A percentile compares a stretch with the other conserved stretches of the same genome.
These are phyloP conservation scores for Rhegmatorhina hoffmannsi DNA, from an alignment of 2,113 vertebrate species.

Conservation along the genomic window DNA sequence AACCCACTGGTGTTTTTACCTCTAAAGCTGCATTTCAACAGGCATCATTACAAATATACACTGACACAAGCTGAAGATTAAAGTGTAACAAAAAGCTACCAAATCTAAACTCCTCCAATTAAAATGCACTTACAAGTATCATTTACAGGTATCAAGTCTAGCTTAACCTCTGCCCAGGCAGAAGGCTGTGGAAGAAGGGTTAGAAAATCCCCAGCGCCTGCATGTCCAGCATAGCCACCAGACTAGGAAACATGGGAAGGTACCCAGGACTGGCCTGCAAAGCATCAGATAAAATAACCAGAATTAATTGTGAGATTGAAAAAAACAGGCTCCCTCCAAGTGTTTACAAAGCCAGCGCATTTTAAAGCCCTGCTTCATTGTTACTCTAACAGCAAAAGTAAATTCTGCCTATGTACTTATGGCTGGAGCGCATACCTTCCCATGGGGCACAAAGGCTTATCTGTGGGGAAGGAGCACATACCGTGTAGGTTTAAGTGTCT, in stretches of 20 bases:
- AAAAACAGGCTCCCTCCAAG: neutral
- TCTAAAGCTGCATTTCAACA: neutral
- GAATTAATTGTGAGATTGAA: neutral
- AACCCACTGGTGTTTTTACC: neutral
- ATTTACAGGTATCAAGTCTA: neutral
- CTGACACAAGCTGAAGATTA: neutral
- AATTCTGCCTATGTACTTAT: conserved; percentile 34
- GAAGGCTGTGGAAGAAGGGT: neutral
- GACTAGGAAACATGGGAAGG: neutral
- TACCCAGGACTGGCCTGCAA: neutral
- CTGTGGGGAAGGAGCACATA: neutral
- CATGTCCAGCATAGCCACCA: neutral
- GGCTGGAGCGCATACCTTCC: conserved; percentile 18
- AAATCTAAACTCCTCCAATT: neutral
- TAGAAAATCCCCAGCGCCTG: neutral
- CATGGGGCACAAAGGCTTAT: conserved; percentile 18
- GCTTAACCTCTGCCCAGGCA: neutral
- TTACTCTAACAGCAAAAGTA: conserved; percentile 42
- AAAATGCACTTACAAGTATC: neutral
- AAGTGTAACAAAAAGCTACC: neutral
- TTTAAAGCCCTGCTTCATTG: conserved; percentile 47
- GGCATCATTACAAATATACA: neutral
- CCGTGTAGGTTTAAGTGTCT: neutral
- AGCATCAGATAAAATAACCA: neutral
- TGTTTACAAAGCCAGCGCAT: conserved; percentile 33